These are phyloP conservation scores for Nibea coibor DNA, from an alignment of 2,113 vertebrate species.

Conservation along the genomic window DNA sequence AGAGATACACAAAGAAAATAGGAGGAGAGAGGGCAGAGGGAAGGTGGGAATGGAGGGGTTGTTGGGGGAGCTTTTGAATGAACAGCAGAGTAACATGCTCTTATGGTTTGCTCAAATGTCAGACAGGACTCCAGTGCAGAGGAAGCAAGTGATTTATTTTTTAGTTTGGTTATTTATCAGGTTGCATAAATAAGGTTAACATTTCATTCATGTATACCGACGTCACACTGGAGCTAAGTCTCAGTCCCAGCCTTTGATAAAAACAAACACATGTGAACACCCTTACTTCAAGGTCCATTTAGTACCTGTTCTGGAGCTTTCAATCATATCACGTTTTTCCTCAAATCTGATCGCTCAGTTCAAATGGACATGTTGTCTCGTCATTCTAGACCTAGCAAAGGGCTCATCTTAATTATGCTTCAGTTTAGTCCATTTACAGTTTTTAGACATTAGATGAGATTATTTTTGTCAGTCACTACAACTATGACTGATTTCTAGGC, in stretches of 20 bases:
- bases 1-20: conserved; percentile 27
- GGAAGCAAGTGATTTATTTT: background rate
- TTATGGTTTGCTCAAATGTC: background rate
- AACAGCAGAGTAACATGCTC: conserved; percentile 6
- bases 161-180: background rate
- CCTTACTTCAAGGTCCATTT: background rate
- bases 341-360: background rate
- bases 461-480: background rate
- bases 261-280: background rate
- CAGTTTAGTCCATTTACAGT: no score
- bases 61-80: conserved; percentile 3
- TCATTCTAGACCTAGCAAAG: background rate
- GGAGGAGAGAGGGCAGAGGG: background rate
- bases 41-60: no score
- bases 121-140: background rate
- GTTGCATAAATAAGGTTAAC: no score
- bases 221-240: background rate
- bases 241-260: background rate
- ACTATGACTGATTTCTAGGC: background rate
- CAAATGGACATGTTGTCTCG: background rate
- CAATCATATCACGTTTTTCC: background rate
- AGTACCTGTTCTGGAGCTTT: background rate
- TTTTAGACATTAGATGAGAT: background rate
- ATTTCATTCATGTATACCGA: background rate
- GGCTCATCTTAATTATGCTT: background rate